A percentile compares a stretch with the other conserved stretches of the same genome.
Conservation (phyloP, 1,140 invertebrate genomes). For the Drosophila murphyi region DNA sequence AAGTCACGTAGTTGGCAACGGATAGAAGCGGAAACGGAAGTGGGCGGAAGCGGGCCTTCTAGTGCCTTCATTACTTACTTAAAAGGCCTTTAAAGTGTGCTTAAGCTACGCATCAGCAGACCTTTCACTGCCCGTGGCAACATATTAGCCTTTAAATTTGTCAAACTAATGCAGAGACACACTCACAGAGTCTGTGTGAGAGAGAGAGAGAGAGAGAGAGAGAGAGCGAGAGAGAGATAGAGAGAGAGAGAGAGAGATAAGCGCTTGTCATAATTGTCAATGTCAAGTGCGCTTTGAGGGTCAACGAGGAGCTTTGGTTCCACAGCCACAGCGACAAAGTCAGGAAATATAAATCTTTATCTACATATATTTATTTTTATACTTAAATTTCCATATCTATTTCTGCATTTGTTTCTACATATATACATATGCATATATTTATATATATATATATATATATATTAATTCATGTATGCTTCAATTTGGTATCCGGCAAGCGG, state of each 20-base stretch:
- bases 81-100: conserved; percentile 31
- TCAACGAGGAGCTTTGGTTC: conserved; percentile 14
- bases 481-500: conserved; percentile 49
- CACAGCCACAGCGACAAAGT: neutral
- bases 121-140: conserved; percentile 25
- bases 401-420: no score
- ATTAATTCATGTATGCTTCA: conserved; percentile 20
- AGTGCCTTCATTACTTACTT: conserved; percentile 3
- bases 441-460: neutral
- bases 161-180: conserved; percentile 13
- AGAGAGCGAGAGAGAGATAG: neutral
- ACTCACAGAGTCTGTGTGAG: neutral
- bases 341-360: neutral
- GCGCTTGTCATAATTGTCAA: conserved; percentile 76
- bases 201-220: conserved; percentile 1
- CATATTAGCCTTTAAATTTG: conserved; percentile 33
- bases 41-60: neutral
- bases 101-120: conserved; percentile 25
- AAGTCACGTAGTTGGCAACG: conserved; percentile 8
- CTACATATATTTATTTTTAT: neutral
- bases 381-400: neutral
- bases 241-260: conserved; percentile 41
- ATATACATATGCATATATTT: neutral
- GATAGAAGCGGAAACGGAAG: neutral
- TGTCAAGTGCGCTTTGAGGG: conserved; percentile 52